These are phyloP conservation scores for Ptilonorhynchus violaceus DNA, from an alignment of 2,113 vertebrate species.

Conservation along the genomic window DNA sequence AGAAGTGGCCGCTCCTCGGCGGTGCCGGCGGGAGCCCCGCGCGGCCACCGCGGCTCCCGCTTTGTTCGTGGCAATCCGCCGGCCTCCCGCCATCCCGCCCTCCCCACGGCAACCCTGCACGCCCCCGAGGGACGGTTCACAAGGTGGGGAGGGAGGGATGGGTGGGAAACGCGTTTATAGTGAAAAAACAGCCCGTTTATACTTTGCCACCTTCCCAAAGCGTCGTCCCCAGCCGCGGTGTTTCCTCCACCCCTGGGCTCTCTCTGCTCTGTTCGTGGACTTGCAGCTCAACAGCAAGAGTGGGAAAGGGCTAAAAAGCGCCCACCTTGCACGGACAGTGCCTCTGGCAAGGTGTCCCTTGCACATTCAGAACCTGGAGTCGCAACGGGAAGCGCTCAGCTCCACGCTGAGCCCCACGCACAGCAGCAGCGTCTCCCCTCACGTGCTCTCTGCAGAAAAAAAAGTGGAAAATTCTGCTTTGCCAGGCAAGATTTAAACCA, in stretches of 20 bases:
- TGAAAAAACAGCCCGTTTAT: rapidly evolving
- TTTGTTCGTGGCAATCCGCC: conserved; percentile 60
- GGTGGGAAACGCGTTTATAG: rapidly evolving
- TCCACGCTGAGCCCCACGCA: rapidly evolving
- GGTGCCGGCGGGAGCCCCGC: conserved; percentile 11
- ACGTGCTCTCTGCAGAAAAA: neutral
- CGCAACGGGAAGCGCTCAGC: neutral
- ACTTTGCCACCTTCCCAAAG: neutral
- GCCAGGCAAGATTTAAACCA: neutral
- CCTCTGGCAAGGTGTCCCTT: neutral
- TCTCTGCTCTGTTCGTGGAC: neutral
- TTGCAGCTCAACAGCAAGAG: neutral
- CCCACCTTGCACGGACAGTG: rapidly evolving
- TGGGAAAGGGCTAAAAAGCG: neutral
- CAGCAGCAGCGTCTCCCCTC: neutral
- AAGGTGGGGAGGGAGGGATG: neutral
- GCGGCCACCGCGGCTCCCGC: neutral
- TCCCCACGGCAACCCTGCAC: rapidly evolving
- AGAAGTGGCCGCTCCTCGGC: conserved; percentile 37
- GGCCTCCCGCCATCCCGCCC: rapidly evolving
- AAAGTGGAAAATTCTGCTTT: neutral
- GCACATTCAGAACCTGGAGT: neutral
- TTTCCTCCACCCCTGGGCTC: neutral
- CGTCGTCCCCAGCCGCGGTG: rapidly evolving
- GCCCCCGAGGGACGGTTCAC: neutral